Evolutionary conservation across 2,797 vertebrate genomes (phyloP), one percentile per base, ranked within the genome.

Genomic region (Spizella passerina): DNA sequence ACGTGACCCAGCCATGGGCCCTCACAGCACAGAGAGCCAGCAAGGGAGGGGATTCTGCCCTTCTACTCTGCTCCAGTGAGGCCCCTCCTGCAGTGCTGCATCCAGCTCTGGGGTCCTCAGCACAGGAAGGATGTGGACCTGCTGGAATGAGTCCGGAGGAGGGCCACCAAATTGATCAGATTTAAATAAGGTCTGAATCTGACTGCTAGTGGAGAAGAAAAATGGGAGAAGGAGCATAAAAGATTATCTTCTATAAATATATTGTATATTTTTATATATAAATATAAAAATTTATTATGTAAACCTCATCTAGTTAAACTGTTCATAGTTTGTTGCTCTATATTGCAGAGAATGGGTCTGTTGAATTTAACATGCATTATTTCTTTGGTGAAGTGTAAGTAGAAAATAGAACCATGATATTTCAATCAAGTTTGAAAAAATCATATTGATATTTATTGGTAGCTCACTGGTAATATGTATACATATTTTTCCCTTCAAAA

Each of bases 1-100:
- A 24, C 16, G 7, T 44, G 23, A 8, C 1, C 36, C 12, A 23
- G 59, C n/a, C 2, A 0, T 20, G n/a, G 2, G 36, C 0, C 1
- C 27, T 50, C 2, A 1, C 27, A 64, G 44, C 50, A 16, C 10
- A 29, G 44, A 38, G 26, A 19, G 7, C 12, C 2, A 0, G 49
- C n/a, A n/a, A n/a, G 27, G 57, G 27, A 32, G 13, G 8, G 14
- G 23, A 17, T 44, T 57, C 50, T 86, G 18, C 57, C 10, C 11
- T 2, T 64, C 9, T 26, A 0, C 27, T 53, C 32, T 24, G 20
- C 34, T 24, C 15, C 16, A 4, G 12, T 70, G 49, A 43, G 12
- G 24, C 13, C 43, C 13, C 19, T n/a, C 15, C 23, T 71, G 57
- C 10, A n/a, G n/a, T 9, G 44, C 36, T 57, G 20, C 52, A 10